Conservation (phyloP, 2,888 invertebrate species). For the Tetropium fuscum region DNA sequence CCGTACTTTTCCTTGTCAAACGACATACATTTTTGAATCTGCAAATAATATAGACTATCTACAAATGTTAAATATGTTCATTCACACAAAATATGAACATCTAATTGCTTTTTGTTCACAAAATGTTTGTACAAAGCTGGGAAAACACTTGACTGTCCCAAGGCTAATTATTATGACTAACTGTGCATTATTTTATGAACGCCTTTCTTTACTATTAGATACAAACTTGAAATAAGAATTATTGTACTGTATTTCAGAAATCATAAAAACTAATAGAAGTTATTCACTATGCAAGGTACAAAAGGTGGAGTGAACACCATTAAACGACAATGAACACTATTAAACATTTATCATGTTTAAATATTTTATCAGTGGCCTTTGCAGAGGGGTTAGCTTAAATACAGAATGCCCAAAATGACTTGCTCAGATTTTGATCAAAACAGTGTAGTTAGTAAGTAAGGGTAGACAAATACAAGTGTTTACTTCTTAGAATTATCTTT, state of each 20-base stretch:
- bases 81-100: too few relatives aligned
- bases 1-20: too few relatives aligned
- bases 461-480: too few relatives aligned
- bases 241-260: slow-evolving; percentile 14
- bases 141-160: too few relatives aligned
- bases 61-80: too few relatives aligned
- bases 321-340: slow-evolving; percentile 14
- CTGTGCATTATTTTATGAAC: slow-evolving; percentile 10
- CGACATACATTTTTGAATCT: not conserved
- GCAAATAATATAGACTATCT: too few relatives aligned
- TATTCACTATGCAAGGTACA: slow-evolving; percentile 17
- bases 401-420: too few relatives aligned
- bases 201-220: slow-evolving; percentile 7
- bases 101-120: too few relatives aligned
- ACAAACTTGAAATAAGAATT: slow-evolving; percentile 13
- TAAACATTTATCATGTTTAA: not conserved
- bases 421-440: not conserved
- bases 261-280: slow-evolving; percentile 13
- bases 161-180: not conserved
- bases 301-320: slow-evolving; percentile 11
- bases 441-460: too few relatives aligned
- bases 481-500: too few relatives aligned
- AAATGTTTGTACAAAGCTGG: too few relatives aligned
- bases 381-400: not conserved
- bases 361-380: not conserved